Evolutionary conservation across 2,113 vertebrate genomes (phyloP).

Genomic region (Campylorhamphus procurvoides): DNA sequence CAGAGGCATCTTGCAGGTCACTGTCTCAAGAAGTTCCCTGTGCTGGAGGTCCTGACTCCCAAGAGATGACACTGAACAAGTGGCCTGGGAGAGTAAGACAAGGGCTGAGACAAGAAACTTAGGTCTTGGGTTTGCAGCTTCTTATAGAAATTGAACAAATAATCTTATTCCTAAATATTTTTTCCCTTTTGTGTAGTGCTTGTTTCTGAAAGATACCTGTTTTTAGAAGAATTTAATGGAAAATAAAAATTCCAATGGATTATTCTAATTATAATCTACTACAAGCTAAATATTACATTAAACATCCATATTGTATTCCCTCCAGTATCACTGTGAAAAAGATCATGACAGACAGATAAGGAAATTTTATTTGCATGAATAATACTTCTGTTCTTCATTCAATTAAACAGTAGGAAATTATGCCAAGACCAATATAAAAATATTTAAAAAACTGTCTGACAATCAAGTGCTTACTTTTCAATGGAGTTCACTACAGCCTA

Average conservation of each 20-base stretch:
- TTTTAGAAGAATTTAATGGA: background rate
- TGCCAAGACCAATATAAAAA: background rate
- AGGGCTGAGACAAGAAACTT: background rate
- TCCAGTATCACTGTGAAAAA: background rate
- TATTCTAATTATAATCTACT: background rate
- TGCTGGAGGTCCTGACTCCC: background rate
- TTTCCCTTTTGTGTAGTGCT: background rate
- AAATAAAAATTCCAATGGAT: background rate
- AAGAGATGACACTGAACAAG: background rate
- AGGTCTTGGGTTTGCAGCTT: background rate
- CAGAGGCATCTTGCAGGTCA: background rate
- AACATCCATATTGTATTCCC: background rate
- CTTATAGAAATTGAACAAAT: background rate
- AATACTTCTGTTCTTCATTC: background rate
- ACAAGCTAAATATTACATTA: background rate
- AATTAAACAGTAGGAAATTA: background rate
- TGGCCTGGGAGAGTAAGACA: background rate
- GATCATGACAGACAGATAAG: background rate
- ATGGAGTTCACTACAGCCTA: background rate
- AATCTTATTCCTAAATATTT: background rate
- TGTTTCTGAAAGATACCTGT: background rate
- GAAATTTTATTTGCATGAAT: background rate
- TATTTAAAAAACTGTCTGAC: background rate
- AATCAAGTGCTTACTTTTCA: background rate
- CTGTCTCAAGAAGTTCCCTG: conserved; percentile 1